phyloP scores from a whole-genome alignment of 2,113 vertebrate genomes.

The Zosterops lateralis region DNA sequence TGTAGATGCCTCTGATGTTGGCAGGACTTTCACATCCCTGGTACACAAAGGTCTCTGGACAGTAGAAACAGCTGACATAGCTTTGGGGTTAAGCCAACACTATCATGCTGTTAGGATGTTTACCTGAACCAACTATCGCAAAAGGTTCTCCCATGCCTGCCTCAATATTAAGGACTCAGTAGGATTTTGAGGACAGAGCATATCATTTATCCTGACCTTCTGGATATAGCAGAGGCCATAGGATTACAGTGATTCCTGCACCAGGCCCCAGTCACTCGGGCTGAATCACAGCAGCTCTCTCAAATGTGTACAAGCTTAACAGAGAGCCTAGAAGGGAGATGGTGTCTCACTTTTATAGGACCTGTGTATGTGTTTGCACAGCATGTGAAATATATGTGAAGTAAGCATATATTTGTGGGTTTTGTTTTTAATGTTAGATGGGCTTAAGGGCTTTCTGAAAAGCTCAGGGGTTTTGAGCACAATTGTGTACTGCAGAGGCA shows the following conservation, averaged over 20 bases:
- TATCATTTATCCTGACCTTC: constrained; percentile 31
- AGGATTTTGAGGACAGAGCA: constrained; percentile 26
- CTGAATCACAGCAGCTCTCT: background rate
- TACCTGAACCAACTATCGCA: constrained; percentile 21
- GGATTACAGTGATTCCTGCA: background rate
- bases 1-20: constrained; percentile 13
- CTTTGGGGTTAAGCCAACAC: constrained; percentile 55
- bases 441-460: constrained; percentile 19
- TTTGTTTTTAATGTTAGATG: background rate
- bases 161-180: background rate
- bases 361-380: accelerated
- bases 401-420: background rate
- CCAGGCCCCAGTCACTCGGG: background rate
- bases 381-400: background rate
- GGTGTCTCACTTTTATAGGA: background rate
- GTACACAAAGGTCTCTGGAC: constrained; percentile 52
- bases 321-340: background rate
- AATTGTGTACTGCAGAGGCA: constrained; percentile 36
- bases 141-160: constrained; percentile 33
- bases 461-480: constrained; percentile 22
- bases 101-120: constrained; percentile 59
- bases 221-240: background rate
- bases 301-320: background rate
- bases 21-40: constrained; percentile 36
- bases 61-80: constrained; percentile 60